These are phyloP conservation scores for Andrena praecox DNA, from an alignment of 2,888 invertebrate genomes.

Conservation along the genomic window DNA sequence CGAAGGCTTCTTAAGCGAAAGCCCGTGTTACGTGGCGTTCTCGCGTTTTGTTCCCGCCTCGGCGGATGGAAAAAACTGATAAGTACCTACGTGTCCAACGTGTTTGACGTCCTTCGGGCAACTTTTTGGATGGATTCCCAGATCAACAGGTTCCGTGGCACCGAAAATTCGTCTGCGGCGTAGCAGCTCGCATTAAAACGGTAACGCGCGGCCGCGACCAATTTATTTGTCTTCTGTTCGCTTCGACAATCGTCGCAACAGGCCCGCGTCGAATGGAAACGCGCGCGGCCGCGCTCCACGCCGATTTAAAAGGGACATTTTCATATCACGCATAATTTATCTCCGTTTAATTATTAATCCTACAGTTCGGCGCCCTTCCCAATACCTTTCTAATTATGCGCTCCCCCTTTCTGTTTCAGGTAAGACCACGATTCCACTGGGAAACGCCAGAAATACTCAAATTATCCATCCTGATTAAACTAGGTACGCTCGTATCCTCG, in stretches of 20 bases:
- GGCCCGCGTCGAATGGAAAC: background rate
- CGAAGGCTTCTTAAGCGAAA: too few relatives aligned
- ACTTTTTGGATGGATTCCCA: constrained; percentile 60
- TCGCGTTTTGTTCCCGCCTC: background rate
- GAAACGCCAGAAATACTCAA: constrained; percentile 5
- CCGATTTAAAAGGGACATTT: too few relatives aligned
- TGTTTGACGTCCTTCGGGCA: constrained; percentile 31
- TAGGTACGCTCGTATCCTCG: constrained; percentile 43
- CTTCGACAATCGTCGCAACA: constrained; percentile 15
- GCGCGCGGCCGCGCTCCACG: background rate
- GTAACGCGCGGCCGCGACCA: background rate
- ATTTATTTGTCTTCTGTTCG: constrained; percentile 23
- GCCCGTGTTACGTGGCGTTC: background rate
- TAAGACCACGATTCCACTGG: constrained; percentile 36
- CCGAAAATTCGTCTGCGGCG: constrained; percentile 35
- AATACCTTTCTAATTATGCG: constrained; percentile 1
- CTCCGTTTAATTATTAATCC: background rate
- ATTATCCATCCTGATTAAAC: constrained; percentile 7
- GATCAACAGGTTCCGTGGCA: constrained; percentile 66
- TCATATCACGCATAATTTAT: too few relatives aligned
- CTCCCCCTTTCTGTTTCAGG: constrained; percentile 51
- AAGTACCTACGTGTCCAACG: constrained; percentile 5
- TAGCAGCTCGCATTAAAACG: constrained; percentile 13
- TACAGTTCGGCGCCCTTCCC: background rate
- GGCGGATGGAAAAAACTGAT: background rate